A percentile compares a stretch with the other conserved stretches of the same genome.
Evolutionary conservation across 2,888 invertebrate species (phyloP).

Genomic region (Drosophila rubida): DNA sequence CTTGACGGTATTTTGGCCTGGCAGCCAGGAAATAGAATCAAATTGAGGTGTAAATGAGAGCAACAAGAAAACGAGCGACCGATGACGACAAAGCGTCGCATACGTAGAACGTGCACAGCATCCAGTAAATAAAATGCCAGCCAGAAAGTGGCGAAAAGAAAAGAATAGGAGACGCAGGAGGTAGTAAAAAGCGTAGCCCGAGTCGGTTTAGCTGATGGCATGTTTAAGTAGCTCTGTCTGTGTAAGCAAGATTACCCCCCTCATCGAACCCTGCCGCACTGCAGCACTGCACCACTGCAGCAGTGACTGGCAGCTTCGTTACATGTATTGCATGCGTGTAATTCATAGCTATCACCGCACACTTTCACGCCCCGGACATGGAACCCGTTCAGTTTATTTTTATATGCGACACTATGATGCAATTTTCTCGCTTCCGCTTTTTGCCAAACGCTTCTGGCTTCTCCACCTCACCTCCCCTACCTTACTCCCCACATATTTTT

Average conservation of each 20-base stretch:
- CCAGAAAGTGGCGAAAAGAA: constrained; percentile 21
- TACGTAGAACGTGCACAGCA: constrained; percentile 57
- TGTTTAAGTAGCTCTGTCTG: constrained; percentile 71
- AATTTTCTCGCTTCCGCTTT: constrained; percentile 76
- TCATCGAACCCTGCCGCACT: not conserved
- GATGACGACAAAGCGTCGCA: constrained; percentile 35
- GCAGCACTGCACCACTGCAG: not conserved
- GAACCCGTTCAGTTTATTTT: constrained; percentile 75
- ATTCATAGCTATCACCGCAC: constrained; percentile 71
- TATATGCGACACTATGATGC: constrained; percentile 79
- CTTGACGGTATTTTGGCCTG: constrained; percentile 36
- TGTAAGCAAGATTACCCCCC: constrained; percentile 24
- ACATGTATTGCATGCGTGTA: constrained; percentile 71
- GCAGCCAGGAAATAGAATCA: constrained; percentile 75
- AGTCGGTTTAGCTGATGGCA: constrained; percentile 67
- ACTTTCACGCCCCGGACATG: constrained; percentile 52
- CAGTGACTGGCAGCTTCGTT: constrained; percentile 38
- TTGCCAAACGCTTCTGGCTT: constrained; percentile 41
- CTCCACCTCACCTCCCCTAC: no score
- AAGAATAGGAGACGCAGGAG: constrained; percentile 6
- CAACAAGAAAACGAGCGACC: constrained; percentile 53
- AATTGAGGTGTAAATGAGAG: constrained; percentile 81
- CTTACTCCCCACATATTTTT: constrained; percentile 4
- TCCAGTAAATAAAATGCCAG: constrained; percentile 54
- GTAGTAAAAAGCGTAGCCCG: constrained; percentile 31